phyloP scores from a whole-genome alignment of 2,888 invertebrate genomes.

The Actias luna region DNA sequence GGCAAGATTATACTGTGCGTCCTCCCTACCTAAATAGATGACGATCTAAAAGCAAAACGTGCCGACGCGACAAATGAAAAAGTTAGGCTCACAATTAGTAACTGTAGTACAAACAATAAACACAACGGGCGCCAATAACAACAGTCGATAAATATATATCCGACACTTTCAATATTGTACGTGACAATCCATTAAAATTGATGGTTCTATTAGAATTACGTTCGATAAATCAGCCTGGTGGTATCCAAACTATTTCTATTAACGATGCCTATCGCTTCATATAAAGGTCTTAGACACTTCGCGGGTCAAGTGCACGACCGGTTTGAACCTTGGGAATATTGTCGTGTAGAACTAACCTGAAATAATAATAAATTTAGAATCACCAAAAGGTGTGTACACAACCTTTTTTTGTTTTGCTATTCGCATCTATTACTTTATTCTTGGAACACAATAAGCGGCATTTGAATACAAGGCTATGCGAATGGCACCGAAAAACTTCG shows the following conservation, averaged over 20 bases:
- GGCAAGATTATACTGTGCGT: too few relatives aligned
- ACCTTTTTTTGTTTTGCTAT: too few relatives aligned
- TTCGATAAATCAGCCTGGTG: conserved; percentile 6
- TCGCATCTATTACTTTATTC: too few relatives aligned
- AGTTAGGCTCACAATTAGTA: conserved; percentile 1
- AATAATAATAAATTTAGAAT: not conserved
- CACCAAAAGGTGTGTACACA: not conserved
- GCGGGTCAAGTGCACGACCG: conserved; percentile 33
- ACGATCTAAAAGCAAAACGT: not conserved
- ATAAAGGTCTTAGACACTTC: conserved; percentile 8
- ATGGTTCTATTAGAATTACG: not conserved
- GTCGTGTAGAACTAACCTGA: not conserved
- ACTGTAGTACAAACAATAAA: not conserved
- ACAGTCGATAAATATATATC: not conserved
- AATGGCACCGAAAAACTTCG: too few relatives aligned
- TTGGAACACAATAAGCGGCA: too few relatives aligned
- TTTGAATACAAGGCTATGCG: too few relatives aligned
- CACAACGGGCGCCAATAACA: not conserved
- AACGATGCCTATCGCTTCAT: not conserved
- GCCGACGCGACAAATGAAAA: not conserved
- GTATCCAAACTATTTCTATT: conserved; percentile 8
- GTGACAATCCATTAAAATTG: conserved; percentile 9
- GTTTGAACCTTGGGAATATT: conserved; percentile 33
- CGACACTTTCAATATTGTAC: conserved; percentile 2
- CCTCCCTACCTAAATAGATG: not conserved